A percentile compares a stretch with the other conserved stretches of the same genome.
Evolutionary conservation across 2,113 vertebrate species (phyloP).

Genomic region (Marmota flaviventris): DNA sequence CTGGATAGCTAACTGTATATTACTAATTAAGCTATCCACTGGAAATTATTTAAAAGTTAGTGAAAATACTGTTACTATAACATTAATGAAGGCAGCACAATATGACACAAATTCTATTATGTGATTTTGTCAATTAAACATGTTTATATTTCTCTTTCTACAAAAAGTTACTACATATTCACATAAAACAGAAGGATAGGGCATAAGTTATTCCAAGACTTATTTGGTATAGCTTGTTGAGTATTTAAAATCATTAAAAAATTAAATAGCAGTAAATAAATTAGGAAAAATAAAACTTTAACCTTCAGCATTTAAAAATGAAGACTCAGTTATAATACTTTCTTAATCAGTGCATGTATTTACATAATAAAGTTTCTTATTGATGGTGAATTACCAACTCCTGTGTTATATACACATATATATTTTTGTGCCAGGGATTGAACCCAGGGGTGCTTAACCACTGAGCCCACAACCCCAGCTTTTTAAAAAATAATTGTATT

Average conservation of each 20-base stretch:
- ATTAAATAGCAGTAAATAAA: neutral
- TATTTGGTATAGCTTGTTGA: neutral
- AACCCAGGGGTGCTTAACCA: no score
- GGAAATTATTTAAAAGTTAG: slow-evolving; percentile 85
- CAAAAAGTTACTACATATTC: neutral
- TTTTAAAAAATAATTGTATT: no score
- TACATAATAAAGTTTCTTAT: neutral
- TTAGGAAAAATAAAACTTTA: neutral
- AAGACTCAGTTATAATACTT: neutral
- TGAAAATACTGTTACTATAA: slow-evolving; percentile 48
- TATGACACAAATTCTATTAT: neutral
- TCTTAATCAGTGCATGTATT: neutral
- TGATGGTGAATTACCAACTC: neutral
- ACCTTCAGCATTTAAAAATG: neutral
- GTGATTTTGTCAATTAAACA: neutral
- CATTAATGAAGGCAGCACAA: slow-evolving; percentile 10
- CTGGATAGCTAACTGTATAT: slow-evolving; percentile 82
- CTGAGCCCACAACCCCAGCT: no score
- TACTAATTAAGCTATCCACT: slow-evolving; percentile 85
- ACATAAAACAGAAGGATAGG: neutral
- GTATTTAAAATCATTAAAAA: neutral
- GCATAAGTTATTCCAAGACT: neutral
- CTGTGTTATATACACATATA: no score
- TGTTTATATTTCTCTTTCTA: neutral
- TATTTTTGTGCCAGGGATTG: no score